phyloP scores from a whole-genome alignment of 2,888 invertebrate genomes.

The Lamellibrachia satsuma region DNA sequence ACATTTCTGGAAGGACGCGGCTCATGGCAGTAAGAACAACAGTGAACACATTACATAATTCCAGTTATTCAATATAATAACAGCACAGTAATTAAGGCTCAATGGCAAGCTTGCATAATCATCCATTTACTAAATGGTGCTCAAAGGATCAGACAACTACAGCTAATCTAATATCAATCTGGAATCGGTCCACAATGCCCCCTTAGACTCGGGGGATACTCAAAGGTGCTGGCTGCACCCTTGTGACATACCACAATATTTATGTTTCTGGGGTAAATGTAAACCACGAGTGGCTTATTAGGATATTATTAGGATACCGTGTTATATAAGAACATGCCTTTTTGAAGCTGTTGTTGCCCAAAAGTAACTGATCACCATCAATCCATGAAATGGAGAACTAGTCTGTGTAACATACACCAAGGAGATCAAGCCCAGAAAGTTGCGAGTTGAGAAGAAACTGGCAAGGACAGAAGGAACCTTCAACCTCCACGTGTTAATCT shows the following conservation, averaged over 20 bases:
- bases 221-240: background rate
- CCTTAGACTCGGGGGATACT: background rate
- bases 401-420: too few relatives aligned
- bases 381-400: too few relatives aligned
- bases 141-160: background rate
- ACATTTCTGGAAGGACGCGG: background rate
- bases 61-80: background rate
- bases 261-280: too few relatives aligned
- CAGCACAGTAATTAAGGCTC: background rate
- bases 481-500: background rate
- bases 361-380: too few relatives aligned
- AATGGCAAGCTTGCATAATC: background rate
- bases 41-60: background rate
- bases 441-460: background rate
- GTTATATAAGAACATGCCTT: too few relatives aligned
- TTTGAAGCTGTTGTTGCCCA: too few relatives aligned
- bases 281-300: too few relatives aligned
- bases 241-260: too few relatives aligned
- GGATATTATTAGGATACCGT: too few relatives aligned
- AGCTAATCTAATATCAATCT: background rate
- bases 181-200: background rate
- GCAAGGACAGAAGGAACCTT: background rate
- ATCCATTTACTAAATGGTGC: background rate
- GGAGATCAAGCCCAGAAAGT: too few relatives aligned
- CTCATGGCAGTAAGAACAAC: background rate